Evolutionary conservation across 2,888 invertebrate species (phyloP).

Genomic region (Camptogramma bilineatum): DNA sequence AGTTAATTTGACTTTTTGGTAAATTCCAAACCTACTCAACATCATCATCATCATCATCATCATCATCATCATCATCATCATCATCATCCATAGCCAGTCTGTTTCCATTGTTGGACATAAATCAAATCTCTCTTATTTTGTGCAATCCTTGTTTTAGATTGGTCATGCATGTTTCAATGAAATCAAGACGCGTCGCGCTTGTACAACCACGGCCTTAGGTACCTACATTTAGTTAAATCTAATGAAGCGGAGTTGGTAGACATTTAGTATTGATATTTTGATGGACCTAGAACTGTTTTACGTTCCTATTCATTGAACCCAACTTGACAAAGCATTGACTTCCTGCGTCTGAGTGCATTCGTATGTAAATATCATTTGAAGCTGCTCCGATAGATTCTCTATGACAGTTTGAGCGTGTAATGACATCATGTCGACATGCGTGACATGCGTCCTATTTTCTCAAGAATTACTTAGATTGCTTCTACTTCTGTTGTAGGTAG

Average conservation of each 20-base stretch:
- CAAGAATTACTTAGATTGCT: constrained; percentile 9
- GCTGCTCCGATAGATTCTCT: constrained; percentile 50
- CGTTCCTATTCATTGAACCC: constrained; percentile 39
- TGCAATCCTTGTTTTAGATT: background rate
- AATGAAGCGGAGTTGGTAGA: background rate
- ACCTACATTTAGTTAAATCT: no score
- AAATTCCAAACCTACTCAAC: no score
- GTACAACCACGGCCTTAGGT: no score
- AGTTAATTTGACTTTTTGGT: no score
- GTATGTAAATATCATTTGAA: constrained; percentile 58
- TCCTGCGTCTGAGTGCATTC: constrained; percentile 52
- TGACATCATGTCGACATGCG: constrained; percentile 52
- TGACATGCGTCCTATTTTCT: constrained; percentile 46
- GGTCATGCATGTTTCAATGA: background rate
- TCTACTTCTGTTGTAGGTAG: background rate
- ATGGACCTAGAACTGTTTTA: constrained; percentile 19
- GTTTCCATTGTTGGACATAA: no score
- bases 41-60: no score
- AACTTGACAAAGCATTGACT: constrained; percentile 41
- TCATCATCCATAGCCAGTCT: no score
- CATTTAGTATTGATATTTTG: constrained; percentile 3
- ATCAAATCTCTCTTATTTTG: no score
- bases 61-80: no score
- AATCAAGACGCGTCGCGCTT: background rate
- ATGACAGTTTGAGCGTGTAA: constrained; percentile 55